Conservation (phyloP, 1,140 invertebrate genomes). For the Battus philenor region DNA sequence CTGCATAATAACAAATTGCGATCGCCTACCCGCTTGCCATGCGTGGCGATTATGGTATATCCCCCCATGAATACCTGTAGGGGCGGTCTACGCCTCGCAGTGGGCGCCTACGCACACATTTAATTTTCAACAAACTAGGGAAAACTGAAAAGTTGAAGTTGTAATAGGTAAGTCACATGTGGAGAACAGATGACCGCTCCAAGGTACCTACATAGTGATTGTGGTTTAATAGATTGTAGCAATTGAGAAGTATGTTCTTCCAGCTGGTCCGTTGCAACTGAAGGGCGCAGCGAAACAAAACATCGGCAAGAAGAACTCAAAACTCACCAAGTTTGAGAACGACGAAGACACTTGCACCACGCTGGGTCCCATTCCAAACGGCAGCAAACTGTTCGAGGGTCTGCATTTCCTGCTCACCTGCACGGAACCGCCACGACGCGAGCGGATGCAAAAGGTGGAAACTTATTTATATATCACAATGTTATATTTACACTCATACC, state of each 20-base stretch:
- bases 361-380: slow-evolving; percentile 76
- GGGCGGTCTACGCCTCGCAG: too few relatives aligned
- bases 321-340: slow-evolving; percentile 65
- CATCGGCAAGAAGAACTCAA: slow-evolving; percentile 68
- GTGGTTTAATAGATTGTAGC: not conserved
- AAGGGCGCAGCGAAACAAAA: slow-evolving; percentile 69
- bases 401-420: slow-evolving; percentile 77
- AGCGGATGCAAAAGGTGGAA: slow-evolving; percentile 25
- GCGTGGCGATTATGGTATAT: too few relatives aligned
- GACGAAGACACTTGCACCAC: slow-evolving; percentile 60
- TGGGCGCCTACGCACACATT: too few relatives aligned
- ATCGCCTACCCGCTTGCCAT: too few relatives aligned
- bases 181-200: not conserved
- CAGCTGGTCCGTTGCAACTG: slow-evolving; percentile 61
- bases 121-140: too few relatives aligned
- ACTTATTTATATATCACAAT: not conserved
- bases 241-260: slow-evolving; percentile 5
- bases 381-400: slow-evolving; percentile 72
- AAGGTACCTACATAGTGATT: not conserved
- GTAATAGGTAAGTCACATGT: not conserved
- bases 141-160: not conserved
- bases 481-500: too few relatives aligned
- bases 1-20: too few relatives aligned
- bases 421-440: slow-evolving; percentile 51
- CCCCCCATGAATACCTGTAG: too few relatives aligned